Conservation (phyloP, 2,888 invertebrate genomes). For the Brachyopa scutellaris region DNA sequence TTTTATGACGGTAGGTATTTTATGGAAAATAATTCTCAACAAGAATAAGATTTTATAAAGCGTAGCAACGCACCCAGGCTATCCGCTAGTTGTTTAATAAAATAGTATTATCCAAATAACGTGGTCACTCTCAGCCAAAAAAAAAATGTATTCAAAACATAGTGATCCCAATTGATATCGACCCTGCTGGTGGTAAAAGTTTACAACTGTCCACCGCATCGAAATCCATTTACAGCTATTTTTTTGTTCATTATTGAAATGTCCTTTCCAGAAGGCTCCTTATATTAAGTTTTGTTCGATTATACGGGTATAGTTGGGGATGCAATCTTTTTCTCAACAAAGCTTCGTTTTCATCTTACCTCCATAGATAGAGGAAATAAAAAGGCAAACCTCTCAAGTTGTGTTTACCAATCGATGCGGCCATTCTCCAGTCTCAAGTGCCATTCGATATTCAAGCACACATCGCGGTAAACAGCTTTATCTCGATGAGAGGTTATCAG, state of each 20-base stretch:
- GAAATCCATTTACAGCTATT: neutral
- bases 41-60: no score
- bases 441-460: conserved; percentile 19
- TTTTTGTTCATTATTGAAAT: neutral
- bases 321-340: neutral
- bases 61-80: no score
- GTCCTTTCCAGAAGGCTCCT: neutral
- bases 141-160: no score
- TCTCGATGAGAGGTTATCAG: neutral
- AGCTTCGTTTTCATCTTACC: neutral
- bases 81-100: no score
- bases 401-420: conserved; percentile 12
- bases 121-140: no score
- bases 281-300: conserved; percentile 9
- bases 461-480: conserved; percentile 14
- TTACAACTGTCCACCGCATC: no score
- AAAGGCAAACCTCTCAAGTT: neutral
- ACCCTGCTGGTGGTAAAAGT: no score
- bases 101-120: no score
- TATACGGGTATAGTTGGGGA: neutral
- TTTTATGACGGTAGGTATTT: no score
- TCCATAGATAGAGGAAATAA: neutral
- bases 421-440: conserved; percentile 34
- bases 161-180: no score
- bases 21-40: no score